A percentile compares a stretch with the other conserved stretches of the same genome.
These are phyloP conservation scores for Podilymbus podiceps DNA, from an alignment of 2,113 vertebrate species.

Conservation along the genomic window DNA sequence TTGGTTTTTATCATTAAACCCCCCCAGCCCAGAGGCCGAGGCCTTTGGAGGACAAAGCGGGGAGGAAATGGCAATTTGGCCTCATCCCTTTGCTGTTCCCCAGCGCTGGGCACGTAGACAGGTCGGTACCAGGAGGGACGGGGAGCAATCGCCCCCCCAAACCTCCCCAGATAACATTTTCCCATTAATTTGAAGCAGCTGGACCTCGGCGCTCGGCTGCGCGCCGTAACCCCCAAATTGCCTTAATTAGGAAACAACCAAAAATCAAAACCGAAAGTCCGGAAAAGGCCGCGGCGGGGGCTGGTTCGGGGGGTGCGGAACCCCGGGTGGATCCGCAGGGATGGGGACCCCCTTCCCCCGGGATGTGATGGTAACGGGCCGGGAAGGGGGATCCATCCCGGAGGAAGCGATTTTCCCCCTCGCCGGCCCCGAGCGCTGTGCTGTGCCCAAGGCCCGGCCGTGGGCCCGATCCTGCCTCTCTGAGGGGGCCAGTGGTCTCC, in stretches of 20 bases:
- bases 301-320: accelerated
- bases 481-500: accelerated
- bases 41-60: background rate
- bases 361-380: accelerated
- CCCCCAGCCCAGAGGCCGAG: accelerated
- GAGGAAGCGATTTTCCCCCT: background rate
- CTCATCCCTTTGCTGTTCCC: background rate
- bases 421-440: accelerated
- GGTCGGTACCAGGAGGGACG: background rate
- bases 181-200: conserved; percentile 41
- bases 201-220: background rate
- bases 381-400: background rate
- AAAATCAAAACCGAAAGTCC: background rate
- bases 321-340: accelerated
- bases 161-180: background rate
- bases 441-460: background rate
- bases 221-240: background rate
- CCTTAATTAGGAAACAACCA: background rate
- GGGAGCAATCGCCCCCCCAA: background rate
- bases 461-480: background rate
- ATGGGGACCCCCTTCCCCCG: background rate
- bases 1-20: background rate
- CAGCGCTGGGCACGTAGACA: background rate
- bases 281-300: accelerated
- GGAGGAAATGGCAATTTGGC: background rate